Percentiles rank a stretch among this genome's conserved stretches.
phyloP scores from a whole-genome alignment of 1,140 invertebrate species.

The Drosophila mayri region DNA sequence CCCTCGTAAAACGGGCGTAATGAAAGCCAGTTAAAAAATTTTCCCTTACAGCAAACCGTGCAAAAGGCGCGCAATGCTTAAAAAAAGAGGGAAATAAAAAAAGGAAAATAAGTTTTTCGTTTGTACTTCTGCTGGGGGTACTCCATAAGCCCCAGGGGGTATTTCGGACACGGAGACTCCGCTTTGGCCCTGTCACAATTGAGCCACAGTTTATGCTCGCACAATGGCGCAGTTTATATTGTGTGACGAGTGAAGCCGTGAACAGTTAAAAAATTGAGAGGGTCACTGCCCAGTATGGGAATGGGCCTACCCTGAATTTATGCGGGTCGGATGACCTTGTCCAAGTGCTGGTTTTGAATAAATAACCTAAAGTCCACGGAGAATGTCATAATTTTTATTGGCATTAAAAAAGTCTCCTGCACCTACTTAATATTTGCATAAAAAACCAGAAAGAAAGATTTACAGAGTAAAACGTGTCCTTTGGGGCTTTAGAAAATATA shows the following conservation, averaged over 20 bases:
- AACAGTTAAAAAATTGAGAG: slow-evolving; percentile 38
- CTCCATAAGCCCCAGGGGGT: slow-evolving; percentile 12
- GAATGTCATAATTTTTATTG: slow-evolving; percentile 4
- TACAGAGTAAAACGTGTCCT: not conserved
- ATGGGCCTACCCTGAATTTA: slow-evolving; percentile 14
- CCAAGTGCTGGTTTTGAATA: slow-evolving; percentile 6
- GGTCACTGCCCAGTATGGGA: not conserved
- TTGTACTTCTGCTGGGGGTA: slow-evolving; percentile 9
- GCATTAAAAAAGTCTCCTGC: not conserved
- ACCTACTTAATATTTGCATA: slow-evolving; percentile 7
- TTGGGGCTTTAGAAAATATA: not conserved
- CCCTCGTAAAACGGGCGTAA: slow-evolving; percentile 41
- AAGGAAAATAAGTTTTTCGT: slow-evolving; percentile 43
- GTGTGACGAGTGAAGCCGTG: slow-evolving; percentile 42
- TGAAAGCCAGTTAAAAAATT: slow-evolving; percentile 65
- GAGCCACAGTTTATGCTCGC: slow-evolving; percentile 66
- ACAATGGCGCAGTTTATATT: slow-evolving; percentile 69
- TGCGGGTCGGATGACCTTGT: slow-evolving; percentile 26
- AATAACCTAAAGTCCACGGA: not conserved
- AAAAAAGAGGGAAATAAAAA: slow-evolving; percentile 7
- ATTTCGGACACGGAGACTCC: slow-evolving; percentile 8
- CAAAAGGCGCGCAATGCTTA: slow-evolving; percentile 16
- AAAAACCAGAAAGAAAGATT: not conserved
- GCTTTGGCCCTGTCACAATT: slow-evolving; percentile 62
- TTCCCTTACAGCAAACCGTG: slow-evolving; percentile 17